Percentiles rank a stretch among this genome's conserved stretches.
These are phyloP conservation scores for Syngnathus typhle DNA, from an alignment of 2,113 vertebrate genomes.

Conservation along the genomic window DNA sequence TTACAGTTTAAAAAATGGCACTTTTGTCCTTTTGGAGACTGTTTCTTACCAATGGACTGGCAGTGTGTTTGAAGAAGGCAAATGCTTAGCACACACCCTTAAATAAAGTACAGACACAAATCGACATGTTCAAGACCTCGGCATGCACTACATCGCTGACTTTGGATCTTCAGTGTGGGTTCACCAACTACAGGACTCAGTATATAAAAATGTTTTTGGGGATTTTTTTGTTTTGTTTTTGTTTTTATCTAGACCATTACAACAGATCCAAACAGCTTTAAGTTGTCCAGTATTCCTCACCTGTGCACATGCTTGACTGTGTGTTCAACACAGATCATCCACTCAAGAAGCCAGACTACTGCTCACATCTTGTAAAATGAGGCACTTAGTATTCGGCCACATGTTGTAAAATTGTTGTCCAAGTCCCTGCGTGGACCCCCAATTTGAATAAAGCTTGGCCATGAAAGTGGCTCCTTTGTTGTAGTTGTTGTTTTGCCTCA, in stretches of 20 bases:
- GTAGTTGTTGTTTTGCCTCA: background rate
- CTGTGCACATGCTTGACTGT: slow-evolving; percentile 10
- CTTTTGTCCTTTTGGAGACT: slow-evolving; percentile 43
- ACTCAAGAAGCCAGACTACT: slow-evolving; percentile 29
- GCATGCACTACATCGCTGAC: slow-evolving; percentile 59
- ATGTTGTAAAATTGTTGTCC: slow-evolving; percentile 64
- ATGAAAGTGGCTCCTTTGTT: background rate
- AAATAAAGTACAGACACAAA: slow-evolving; percentile 51
- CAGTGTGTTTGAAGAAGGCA: slow-evolving; percentile 63
- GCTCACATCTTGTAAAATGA: slow-evolving; percentile 64
- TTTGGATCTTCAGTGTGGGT: slow-evolving; percentile 47
- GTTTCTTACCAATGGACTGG: slow-evolving; percentile 38
- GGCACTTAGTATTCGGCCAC: slow-evolving; percentile 90
- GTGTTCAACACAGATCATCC: slow-evolving; percentile 18
- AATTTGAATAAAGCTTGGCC: slow-evolving; percentile 65
- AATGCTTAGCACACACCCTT: slow-evolving; percentile 47
- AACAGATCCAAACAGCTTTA: slow-evolving; percentile 25
- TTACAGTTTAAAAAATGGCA: slow-evolving; percentile 43
- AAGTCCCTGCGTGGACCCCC: slow-evolving; percentile 59
- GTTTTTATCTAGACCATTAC: slow-evolving; percentile 5
- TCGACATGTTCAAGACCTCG: slow-evolving; percentile 48
- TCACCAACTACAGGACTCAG: slow-evolving; percentile 38
- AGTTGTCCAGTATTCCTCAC: slow-evolving; percentile 24
- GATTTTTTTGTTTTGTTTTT: slow-evolving; percentile 41
- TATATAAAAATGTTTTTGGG: slow-evolving; percentile 21